These are phyloP conservation scores for Elysia chlorotica DNA, from an alignment of 1,140 invertebrate genomes.

Conservation along the genomic window DNA sequence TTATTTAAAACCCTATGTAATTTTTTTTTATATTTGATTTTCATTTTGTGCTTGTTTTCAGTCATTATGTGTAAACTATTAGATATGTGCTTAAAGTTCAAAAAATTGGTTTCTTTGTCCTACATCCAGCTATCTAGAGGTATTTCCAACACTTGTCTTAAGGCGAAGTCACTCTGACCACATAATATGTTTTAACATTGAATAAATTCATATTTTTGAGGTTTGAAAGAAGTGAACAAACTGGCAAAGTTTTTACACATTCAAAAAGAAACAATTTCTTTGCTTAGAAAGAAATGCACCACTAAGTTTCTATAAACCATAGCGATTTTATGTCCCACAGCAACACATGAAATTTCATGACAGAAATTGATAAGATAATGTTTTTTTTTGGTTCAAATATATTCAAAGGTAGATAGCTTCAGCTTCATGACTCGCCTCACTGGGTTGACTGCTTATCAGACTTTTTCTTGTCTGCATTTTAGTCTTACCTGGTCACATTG, in stretches of 20 bases:
- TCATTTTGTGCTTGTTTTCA: neutral
- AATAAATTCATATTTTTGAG: neutral
- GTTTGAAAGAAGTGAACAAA: neutral
- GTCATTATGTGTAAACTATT: neutral
- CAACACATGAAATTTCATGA: neutral
- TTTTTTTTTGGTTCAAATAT: neutral
- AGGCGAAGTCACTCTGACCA: neutral
- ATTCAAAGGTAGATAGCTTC: neutral
- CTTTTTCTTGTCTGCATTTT: neutral
- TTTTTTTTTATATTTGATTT: neutral
- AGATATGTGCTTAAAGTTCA: neutral
- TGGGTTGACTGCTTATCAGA: neutral
- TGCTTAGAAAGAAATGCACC: neutral
- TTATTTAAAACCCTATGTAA: neutral
- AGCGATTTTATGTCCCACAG: neutral
- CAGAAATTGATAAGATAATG: neutral
- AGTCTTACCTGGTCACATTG: conserved; percentile 17
- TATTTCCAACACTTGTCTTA: neutral
- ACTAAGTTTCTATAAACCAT: neutral
- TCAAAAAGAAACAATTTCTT: no score
- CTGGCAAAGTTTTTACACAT: neutral
- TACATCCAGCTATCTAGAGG: neutral
- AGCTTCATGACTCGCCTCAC: neutral
- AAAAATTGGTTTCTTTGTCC: neutral
- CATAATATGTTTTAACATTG: neutral